These are phyloP conservation scores for Mesorhabditis sp. DNA, from an alignment of 2,888 invertebrate genomes.

Conservation along the genomic window DNA sequence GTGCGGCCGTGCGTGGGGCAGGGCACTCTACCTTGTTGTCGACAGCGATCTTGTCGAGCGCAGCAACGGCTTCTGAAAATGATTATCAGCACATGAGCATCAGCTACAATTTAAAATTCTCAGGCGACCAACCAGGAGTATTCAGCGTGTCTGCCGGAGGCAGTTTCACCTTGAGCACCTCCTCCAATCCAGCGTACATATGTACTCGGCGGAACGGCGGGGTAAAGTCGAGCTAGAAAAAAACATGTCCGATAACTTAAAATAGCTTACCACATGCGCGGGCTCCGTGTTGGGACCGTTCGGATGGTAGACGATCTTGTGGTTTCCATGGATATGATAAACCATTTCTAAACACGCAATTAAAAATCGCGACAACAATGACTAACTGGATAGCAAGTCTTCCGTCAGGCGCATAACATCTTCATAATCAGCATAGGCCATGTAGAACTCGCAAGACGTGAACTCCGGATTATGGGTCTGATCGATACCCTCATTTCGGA, in stretches of 20 bases:
- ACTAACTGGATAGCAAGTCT: conserved; percentile 67
- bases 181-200: conserved; percentile 87
- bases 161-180: conserved; percentile 66
- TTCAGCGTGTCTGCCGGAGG: conserved; percentile 60
- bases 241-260: conserved; percentile 65
- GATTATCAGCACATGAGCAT: too few species aligned
- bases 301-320: conserved; percentile 87
- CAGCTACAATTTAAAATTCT: too few species aligned
- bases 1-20: conserved; percentile 82
- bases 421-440: conserved; percentile 99
- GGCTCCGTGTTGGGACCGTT: conserved; percentile 73
- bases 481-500: conserved; percentile 98
- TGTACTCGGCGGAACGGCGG: conserved; percentile 88
- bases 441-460: conserved; percentile 98
- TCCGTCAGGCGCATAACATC: conserved; percentile 91
- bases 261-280: conserved; percentile 62
- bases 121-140: conserved; percentile 55
- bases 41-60: conserved; percentile 77
- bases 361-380: background rate
- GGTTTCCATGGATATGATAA: conserved; percentile 80
- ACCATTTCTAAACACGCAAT: conserved; percentile 74
- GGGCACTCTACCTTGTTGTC: conserved; percentile 88
- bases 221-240: conserved; percentile 80
- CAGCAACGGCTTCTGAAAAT: conserved; percentile 69
- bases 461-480: conserved; percentile 98